A percentile compares a stretch with the other conserved stretches of the same genome.
Conservation (phyloP, 53 echinoderm and acorn worm species). For the Hippasteria phrygiana region DNA sequence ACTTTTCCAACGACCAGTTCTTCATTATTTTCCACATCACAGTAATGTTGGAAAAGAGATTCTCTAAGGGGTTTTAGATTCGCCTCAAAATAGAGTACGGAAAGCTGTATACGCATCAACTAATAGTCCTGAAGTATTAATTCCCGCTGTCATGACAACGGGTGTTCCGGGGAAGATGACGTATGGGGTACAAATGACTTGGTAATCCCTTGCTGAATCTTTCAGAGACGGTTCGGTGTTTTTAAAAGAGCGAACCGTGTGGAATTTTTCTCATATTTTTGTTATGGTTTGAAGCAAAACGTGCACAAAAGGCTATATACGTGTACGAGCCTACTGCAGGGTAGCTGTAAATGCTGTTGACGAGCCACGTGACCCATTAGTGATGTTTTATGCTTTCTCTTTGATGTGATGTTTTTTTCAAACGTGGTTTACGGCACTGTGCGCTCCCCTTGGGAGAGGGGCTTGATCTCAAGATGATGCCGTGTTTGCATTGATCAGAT, state of each 20-base stretch:
- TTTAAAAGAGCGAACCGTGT: background rate
- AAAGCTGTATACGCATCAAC: background rate
- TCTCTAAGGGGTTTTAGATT: no score
- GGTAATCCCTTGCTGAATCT: background rate
- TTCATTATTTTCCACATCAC: no score
- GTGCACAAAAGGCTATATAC: background rate
- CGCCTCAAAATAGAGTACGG: no score
- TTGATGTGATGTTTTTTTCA: background rate
- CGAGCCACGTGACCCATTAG: constrained; percentile 1
- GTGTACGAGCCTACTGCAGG: no score
- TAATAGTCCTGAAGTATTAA: background rate
- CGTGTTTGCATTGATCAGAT: background rate
- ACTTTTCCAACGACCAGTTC: no score
- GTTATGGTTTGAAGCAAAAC: background rate
- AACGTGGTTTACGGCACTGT: no score
- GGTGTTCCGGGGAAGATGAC: background rate
- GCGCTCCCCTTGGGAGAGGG: background rate
- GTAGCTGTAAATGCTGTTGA: background rate
- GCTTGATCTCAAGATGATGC: background rate
- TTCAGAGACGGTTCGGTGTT: background rate
- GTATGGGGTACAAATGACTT: background rate
- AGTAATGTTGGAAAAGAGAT: no score
- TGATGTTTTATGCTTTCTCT: background rate
- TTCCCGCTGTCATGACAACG: constrained; percentile 2
- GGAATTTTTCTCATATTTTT: background rate